Conservation (phyloP, 2,888 invertebrate genomes). For the Xestia c-nigrum region DNA sequence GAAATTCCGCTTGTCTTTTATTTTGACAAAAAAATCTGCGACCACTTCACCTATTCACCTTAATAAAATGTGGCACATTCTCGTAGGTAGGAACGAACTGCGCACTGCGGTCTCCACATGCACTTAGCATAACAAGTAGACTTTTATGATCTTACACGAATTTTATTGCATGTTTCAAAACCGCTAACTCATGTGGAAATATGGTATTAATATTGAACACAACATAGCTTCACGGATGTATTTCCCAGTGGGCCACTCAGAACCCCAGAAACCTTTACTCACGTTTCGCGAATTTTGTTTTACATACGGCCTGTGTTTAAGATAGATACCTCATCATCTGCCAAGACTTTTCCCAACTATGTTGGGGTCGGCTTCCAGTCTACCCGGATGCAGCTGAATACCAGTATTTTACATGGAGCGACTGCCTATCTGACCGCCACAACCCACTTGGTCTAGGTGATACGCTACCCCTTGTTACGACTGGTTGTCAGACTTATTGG, state of each 20-base stretch:
- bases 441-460: too few species aligned
- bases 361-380: too few species aligned
- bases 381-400: too few species aligned
- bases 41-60: neutral
- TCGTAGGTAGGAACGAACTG: neutral
- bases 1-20: neutral
- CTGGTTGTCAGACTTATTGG: too few species aligned
- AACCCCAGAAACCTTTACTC: neutral
- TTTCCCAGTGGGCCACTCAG: neutral
- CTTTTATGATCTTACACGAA: constrained; percentile 17
- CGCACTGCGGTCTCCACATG: constrained; percentile 45
- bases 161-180: constrained; percentile 21
- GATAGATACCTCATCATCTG: too few species aligned
- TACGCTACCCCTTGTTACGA: too few species aligned
- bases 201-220: constrained; percentile 17
- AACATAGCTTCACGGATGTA: neutral
- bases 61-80: neutral
- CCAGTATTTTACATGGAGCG: too few species aligned
- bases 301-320: neutral
- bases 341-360: too few species aligned
- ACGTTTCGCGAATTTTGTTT: neutral
- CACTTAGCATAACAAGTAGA: constrained; percentile 39
- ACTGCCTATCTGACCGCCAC: too few species aligned
- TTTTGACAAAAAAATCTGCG: neutral
- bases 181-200: constrained; percentile 7